These are phyloP conservation scores for Naso thynnoides DNA, from an alignment of 2,797 vertebrate species.

Conservation along the genomic window DNA sequence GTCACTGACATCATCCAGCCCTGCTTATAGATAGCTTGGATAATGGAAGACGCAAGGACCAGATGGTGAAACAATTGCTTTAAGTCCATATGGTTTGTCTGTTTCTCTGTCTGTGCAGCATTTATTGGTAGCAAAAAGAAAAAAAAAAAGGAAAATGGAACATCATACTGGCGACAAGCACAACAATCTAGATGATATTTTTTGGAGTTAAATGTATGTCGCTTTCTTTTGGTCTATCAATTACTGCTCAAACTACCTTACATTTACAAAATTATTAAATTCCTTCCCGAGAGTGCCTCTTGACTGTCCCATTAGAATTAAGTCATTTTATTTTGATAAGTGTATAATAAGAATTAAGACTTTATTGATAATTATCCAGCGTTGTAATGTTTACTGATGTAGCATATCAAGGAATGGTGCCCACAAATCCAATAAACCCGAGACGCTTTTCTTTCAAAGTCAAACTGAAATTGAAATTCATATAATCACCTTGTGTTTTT, in stretches of 20 bases:
- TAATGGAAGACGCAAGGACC: slow-evolving; percentile 22
- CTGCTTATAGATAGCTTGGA: slow-evolving; percentile 38
- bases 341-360: neutral
- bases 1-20: slow-evolving; percentile 44
- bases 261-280: neutral
- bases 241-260: neutral
- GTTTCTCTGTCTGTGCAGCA: neutral
- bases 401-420: neutral
- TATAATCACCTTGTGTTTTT: too few relatives aligned
- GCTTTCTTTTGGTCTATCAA: neutral
- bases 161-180: neutral
- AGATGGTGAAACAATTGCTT: slow-evolving; percentile 28
- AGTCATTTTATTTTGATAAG: neutral
- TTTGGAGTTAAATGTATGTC: neutral
- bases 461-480: too few relatives aligned
- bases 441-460: too few relatives aligned
- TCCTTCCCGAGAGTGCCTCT: slow-evolving; percentile 1
- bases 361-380: neutral
- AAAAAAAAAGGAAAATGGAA: neutral
- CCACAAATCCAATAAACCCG: neutral
- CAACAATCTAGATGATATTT: neutral
- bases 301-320: neutral
- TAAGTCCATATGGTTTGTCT: slow-evolving; percentile 11
- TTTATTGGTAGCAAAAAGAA: neutral
- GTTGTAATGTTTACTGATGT: neutral